Evolutionary conservation across 2,797 vertebrate genomes (phyloP).

Genomic region (Pangasius macronema): DNA sequence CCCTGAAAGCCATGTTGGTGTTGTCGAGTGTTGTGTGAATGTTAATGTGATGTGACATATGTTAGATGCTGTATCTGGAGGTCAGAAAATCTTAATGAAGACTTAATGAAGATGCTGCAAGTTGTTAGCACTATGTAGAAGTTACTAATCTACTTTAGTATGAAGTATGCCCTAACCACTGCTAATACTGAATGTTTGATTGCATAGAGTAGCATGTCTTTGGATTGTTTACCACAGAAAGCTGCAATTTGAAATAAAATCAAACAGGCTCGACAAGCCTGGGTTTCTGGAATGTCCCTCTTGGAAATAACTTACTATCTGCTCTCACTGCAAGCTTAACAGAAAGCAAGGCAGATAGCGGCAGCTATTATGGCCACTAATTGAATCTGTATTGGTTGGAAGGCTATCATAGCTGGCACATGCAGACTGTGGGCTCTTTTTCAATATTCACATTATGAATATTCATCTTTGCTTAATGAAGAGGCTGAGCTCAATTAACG

Average conservation of each 20-base stretch:
- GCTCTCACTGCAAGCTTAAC: conserved; percentile 10
- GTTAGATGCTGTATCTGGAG: conserved; percentile 5
- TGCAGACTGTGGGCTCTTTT: conserved; percentile 32
- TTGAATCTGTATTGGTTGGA: conserved; percentile 47
- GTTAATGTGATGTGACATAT: conserved; percentile 24
- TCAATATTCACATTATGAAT: conserved; percentile 44
- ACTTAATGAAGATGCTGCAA: conserved; percentile 12
- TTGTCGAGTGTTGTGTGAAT: conserved; percentile 4
- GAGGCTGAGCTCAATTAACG: conserved; percentile 47
- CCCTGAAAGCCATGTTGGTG: conserved; percentile 27
- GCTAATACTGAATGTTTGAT: neutral
- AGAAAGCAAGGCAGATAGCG: conserved; percentile 31
- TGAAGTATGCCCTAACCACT: neutral
- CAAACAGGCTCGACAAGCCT: neutral
- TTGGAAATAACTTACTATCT: conserved; percentile 1
- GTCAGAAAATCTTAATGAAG: conserved; percentile 7
- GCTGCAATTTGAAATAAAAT: neutral
- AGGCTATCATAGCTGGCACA: conserved; percentile 28
- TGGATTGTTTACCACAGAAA: neutral
- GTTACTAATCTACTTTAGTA: conserved; percentile 16
- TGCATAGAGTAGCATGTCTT: neutral
- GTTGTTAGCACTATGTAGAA: conserved; percentile 1
- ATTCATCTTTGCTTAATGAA: conserved; percentile 52
- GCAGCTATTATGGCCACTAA: conserved; percentile 44
- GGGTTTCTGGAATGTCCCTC: neutral